These are phyloP conservation scores for Ophioderma brevispina DNA, from an alignment of 35 echinoderm and acorn worm species.

Conservation along the genomic window DNA sequence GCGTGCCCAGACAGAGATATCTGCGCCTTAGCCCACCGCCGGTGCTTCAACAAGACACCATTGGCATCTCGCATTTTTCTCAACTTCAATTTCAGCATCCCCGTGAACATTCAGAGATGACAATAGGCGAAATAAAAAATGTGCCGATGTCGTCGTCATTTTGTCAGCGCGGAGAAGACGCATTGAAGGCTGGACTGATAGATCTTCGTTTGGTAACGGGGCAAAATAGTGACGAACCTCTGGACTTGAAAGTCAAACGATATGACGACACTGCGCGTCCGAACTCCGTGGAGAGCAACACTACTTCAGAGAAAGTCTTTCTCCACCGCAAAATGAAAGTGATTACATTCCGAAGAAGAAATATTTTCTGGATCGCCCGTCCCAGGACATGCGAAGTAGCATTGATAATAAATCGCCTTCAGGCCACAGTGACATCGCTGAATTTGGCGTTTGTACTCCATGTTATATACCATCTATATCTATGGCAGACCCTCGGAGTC, in stretches of 20 bases:
- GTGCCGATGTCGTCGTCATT: neutral
- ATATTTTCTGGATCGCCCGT: neutral
- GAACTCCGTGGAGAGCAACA: neutral
- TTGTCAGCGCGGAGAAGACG: neutral
- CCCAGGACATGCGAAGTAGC: neutral
- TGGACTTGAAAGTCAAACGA: slow-evolving; percentile 24
- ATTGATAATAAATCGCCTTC: neutral
- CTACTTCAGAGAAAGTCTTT: neutral
- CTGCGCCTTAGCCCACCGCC: no score
- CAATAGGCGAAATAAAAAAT: neutral
- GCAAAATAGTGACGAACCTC: slow-evolving; percentile 44
- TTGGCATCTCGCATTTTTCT: no score
- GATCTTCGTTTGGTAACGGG: neutral
- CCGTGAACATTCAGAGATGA: no score
- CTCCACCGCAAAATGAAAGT: neutral
- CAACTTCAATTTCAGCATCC: no score
- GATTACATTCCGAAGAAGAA: slow-evolving; percentile 14
- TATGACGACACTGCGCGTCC: neutral
- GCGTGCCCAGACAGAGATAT: neutral
- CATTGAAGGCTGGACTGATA: no score
- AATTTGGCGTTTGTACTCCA: neutral
- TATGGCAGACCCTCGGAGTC: neutral
- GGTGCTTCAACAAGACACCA: no score
- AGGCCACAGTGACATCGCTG: neutral
- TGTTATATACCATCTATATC: neutral